Evolutionary conservation across 2,797 vertebrate species (phyloP), one percentile per base, ranked within the genome.

Genomic region (Crax fasciolata): DNA sequence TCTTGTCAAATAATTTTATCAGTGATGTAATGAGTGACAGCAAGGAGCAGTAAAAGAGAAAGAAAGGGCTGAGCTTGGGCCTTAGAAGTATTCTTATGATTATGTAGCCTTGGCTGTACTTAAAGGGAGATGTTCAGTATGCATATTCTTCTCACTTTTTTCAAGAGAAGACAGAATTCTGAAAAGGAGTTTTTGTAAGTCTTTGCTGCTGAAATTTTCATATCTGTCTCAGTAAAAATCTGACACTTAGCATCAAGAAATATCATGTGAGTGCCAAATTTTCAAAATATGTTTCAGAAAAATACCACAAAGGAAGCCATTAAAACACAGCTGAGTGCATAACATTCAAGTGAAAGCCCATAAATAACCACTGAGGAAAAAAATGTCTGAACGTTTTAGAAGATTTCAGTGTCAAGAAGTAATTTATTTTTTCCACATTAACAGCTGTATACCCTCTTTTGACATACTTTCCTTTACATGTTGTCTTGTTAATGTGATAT

Each of bases 141-240:
- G 2, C 21, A 30, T n/a, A 14, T 7, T 43, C 27, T 30, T 75
- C 39, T 54, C 23, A 8, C 3, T 85, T 84, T 83, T 76, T 23
- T 59, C 0, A 3, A 81, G 13, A 41, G 9, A 75, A 76, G 58
- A 32, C 30, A 78, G 43, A 73, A 79, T 67, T 81, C 32, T 35
- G 49, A 78, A 28, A 15, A 30, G 17, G 16, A 43, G 15, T 10
- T 62, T 54, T 65, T 62, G 39, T 58, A 2, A 44, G 25, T 3
- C 13, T 90, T 84, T 91, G 16, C 15, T 52, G 46, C 55, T 30
- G 41, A 79, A 49, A 59, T 85, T 91, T 93, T 91, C 67, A 67
- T 32, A 87, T 27, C 19, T 18, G 14, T 52, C 48, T 87, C 24
- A 24, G 41, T 88, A 86, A 87, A 94, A 90, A 90, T 43, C 44